These are phyloP conservation scores for Tautogolabrus adspersus DNA, from an alignment of 2,113 vertebrate species.

Conservation along the genomic window DNA sequence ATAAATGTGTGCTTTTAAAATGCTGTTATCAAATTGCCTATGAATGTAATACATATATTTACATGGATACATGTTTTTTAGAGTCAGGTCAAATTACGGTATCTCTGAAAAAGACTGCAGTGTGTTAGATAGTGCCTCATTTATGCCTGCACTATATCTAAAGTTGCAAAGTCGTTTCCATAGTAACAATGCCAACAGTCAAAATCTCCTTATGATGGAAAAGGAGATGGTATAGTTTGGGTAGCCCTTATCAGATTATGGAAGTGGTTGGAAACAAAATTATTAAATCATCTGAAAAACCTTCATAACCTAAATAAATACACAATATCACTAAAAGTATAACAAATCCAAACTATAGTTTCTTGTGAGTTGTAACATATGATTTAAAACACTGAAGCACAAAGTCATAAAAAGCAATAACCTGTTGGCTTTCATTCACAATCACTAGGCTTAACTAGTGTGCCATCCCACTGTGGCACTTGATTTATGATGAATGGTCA, in stretches of 20 bases:
- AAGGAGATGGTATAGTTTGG: slow-evolving; percentile 17
- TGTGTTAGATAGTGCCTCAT: slow-evolving; percentile 10
- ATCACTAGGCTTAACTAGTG: slow-evolving; percentile 6
- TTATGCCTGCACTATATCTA: slow-evolving; percentile 31
- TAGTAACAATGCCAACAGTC: slow-evolving; percentile 70
- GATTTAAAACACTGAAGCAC: background rate
- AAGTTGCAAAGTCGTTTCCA: slow-evolving; percentile 68
- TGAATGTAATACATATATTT: slow-evolving; percentile 15
- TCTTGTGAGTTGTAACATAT: background rate
- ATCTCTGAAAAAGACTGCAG: background rate
- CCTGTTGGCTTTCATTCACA: slow-evolving; percentile 29
- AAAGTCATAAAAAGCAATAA: background rate
- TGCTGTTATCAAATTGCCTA: slow-evolving; percentile 11
- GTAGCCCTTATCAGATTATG: slow-evolving; percentile 49
- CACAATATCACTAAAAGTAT: too few species aligned
- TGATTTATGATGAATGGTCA: slow-evolving; percentile 69
- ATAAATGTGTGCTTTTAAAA: slow-evolving; percentile 24
- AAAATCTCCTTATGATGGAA: slow-evolving; percentile 36
- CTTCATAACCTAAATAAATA: background rate
- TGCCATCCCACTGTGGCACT: slow-evolving; percentile 21
- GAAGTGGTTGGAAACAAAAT: slow-evolving; percentile 30
- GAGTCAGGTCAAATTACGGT: slow-evolving; percentile 19
- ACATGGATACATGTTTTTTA: slow-evolving; percentile 5
- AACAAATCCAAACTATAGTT: too few species aligned
- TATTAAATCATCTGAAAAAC: slow-evolving; percentile 10